phyloP scores from a whole-genome alignment of 2,113 vertebrate genomes.

The Corvus moneduloides region DNA sequence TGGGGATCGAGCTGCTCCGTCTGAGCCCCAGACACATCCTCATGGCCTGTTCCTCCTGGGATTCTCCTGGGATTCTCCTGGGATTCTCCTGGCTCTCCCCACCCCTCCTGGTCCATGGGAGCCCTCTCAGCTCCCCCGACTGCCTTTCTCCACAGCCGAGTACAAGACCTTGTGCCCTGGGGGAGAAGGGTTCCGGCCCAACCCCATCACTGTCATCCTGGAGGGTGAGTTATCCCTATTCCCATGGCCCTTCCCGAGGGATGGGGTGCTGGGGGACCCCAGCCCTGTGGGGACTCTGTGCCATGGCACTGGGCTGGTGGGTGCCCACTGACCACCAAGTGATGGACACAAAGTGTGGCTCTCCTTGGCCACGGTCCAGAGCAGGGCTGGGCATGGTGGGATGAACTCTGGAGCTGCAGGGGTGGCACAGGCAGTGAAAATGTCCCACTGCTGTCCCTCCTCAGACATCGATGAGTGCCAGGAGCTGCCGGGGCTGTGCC shows the following conservation, averaged over 20 bases:
- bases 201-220: conserved; percentile 90
- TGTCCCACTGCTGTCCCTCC: background rate
- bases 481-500: conserved; percentile 90
- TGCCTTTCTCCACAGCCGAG: conserved; percentile 77
- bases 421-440: background rate
- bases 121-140: background rate
- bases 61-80: background rate
- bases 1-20: background rate
- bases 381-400: background rate
- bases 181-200: conserved; percentile 91
- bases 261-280: background rate
- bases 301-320: background rate
- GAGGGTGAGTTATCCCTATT: conserved; percentile 77
- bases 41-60: background rate
- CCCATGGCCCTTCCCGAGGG: accelerated
- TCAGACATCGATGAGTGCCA: conserved; percentile 93
- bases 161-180: conserved; percentile 93
- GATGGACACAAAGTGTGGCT: background rate
- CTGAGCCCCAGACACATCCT: background rate
- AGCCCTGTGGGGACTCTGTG: background rate
- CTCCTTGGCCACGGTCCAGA: accelerated
- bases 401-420: accelerated
- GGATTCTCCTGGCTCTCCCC: background rate
- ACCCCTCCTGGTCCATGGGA: background rate
- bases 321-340: accelerated